A percentile compares a stretch with the other conserved stretches of the same genome.
phyloP scores from a whole-genome alignment of 30 jellyfish, hydroid and myxozoan species.

The Rhopilema esculentum region DNA sequence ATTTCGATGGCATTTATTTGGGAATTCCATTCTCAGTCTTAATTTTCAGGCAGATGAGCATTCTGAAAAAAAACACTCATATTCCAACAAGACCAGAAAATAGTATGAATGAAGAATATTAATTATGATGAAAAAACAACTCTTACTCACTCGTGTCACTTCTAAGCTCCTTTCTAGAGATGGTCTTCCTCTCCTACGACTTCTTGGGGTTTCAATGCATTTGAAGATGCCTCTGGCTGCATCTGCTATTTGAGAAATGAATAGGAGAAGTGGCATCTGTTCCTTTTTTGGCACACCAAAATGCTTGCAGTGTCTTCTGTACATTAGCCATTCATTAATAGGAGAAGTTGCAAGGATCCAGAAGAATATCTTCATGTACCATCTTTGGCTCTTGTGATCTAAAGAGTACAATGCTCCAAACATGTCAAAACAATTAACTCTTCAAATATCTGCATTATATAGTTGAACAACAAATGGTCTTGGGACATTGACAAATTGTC shows the following conservation, averaged over 20 bases:
- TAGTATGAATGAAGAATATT: too few species aligned
- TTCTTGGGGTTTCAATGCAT: background rate
- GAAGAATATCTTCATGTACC: conserved; percentile 53
- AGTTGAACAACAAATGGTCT: conserved; percentile 38
- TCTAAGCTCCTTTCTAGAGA: background rate
- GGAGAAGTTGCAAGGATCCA: conserved; percentile 46
- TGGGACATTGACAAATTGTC: conserved; percentile 11
- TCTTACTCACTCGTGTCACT: background rate
- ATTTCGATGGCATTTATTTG: too few species aligned
- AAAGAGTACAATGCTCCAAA: conserved; percentile 38
- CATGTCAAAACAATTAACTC: conserved; percentile 64
- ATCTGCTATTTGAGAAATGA: background rate
- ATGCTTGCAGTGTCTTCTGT: too few species aligned
- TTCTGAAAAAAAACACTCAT: too few species aligned
- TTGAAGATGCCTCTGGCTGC: background rate
- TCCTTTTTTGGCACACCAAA: conserved; percentile 11
- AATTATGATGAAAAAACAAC: too few species aligned
- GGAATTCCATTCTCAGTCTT: too few species aligned
- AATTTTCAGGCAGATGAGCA: too few species aligned
- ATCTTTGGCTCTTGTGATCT: conserved; percentile 38
- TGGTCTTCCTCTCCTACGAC: background rate
- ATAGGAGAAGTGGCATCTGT: background rate
- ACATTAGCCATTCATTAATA: conserved; percentile 41
- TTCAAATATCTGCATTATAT: conserved; percentile 57
- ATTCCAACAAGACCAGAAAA: too few species aligned